Conservation (phyloP, 2,888 invertebrate genomes). For the Lycocerus yunnanus region DNA sequence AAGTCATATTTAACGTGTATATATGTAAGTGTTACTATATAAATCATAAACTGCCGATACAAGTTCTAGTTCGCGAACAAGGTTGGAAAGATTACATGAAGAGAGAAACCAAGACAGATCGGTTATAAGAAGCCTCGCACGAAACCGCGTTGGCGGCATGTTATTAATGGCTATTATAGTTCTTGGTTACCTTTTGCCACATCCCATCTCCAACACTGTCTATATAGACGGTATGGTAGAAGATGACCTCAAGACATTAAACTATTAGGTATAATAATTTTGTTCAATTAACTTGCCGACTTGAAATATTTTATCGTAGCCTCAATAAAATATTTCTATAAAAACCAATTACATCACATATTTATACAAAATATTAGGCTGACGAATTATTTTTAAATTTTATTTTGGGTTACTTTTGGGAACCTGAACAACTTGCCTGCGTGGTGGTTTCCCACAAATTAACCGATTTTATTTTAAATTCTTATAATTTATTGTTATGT, state of each 20-base stretch:
- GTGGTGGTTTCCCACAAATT: constrained; percentile 4
- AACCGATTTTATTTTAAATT: not conserved
- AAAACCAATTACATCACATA: not conserved
- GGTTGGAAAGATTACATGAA: constrained; percentile 21
- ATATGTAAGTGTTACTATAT: constrained; percentile 41
- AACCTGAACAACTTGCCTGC: not conserved
- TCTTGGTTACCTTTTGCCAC: constrained; percentile 35
- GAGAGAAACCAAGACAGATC: constrained; percentile 43
- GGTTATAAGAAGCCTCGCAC: constrained; percentile 53
- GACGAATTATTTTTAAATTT: not conserved
- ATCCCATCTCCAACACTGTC: constrained; percentile 17
- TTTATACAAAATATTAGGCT: not conserved
- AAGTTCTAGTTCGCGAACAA: constrained; percentile 42
- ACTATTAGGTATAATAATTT: constrained; percentile 3
- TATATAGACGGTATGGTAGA: not conserved
- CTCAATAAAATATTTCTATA: not conserved
- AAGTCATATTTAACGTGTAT: constrained; percentile 29
- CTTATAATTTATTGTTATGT: not conserved
- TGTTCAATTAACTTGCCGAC: not conserved
- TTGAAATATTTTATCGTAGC: not conserved
- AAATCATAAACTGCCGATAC: constrained; percentile 40
- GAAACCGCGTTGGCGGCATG: constrained; percentile 51
- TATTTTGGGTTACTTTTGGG: not conserved
- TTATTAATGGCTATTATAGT: constrained; percentile 53
- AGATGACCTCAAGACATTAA: constrained; percentile 2